phyloP scores from a whole-genome alignment of 2,797 vertebrate genomes.

The Tragelaphus eurycerus region DNA sequence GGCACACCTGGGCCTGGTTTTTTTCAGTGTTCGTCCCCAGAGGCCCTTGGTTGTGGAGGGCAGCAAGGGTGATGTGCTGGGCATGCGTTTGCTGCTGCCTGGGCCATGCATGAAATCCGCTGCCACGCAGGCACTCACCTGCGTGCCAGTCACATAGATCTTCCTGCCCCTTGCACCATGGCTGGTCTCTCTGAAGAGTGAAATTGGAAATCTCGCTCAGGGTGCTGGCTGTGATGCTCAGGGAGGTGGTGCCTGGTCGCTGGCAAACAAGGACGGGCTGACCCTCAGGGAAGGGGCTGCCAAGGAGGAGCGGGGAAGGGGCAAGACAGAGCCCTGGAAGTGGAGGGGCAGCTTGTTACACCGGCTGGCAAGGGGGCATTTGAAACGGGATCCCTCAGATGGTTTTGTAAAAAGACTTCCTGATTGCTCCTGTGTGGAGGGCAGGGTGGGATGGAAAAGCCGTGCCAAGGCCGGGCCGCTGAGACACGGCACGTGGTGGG shows the following conservation, averaged over 20 bases:
- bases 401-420: not conserved
- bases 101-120: not conserved
- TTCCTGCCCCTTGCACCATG: accelerated
- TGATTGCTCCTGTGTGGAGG: not conserved
- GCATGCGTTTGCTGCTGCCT: not conserved
- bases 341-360: not conserved
- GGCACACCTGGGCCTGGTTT: not conserved
- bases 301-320: not conserved
- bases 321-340: not conserved
- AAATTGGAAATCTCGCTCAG: accelerated
- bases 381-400: not conserved
- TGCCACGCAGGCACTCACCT: not conserved
- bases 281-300: accelerated
- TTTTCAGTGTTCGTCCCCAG: not conserved
- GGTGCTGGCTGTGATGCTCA: not conserved
- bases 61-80: not conserved
- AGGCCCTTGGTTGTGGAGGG: not conserved
- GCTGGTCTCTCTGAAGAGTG: not conserved
- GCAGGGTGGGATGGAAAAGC: not conserved
- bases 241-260: not conserved
- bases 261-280: accelerated
- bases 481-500: not conserved
- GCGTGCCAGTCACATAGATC: accelerated
- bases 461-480: not conserved
- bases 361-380: not conserved